These are phyloP conservation scores for Hartigia nigra DNA, from an alignment of 2,888 invertebrate species.

Conservation along the genomic window DNA sequence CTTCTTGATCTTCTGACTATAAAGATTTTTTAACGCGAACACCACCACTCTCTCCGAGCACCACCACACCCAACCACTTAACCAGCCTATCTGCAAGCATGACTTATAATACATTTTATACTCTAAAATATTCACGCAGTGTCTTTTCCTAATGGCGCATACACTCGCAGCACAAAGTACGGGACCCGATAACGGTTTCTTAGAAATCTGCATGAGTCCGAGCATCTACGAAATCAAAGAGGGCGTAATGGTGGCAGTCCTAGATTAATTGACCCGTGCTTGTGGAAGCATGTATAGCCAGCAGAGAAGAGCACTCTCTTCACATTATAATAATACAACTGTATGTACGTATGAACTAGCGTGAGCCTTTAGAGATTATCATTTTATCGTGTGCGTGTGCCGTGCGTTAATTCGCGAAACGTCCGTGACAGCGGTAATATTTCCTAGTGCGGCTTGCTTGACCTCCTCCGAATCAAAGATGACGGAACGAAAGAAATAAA, in stretches of 20 bases:
- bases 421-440: slow-evolving; percentile 4
- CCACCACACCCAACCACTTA: slow-evolving; percentile 61
- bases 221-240: not conserved
- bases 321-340: not conserved
- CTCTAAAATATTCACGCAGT: not conserved
- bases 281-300: not conserved
- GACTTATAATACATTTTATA: slow-evolving; percentile 41
- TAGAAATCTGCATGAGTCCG: not conserved
- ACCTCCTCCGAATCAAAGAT: not conserved
- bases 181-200: not conserved
- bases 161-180: not conserved
- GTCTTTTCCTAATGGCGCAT: not conserved
- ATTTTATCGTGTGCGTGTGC: not conserved
- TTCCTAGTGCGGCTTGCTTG: not conserved
- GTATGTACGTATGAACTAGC: slow-evolving; percentile 3
- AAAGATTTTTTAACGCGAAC: slow-evolving; percentile 28
- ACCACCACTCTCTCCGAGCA: slow-evolving; percentile 61
- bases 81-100: slow-evolving; percentile 63
- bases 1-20: not conserved
- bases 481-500: not conserved
- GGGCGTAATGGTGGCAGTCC: not conserved
- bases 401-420: not conserved
- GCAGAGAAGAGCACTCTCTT: not conserved
- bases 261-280: not conserved
- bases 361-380: slow-evolving; percentile 5